Base-by-base conservation (phyloP, 2,888 invertebrate species). In the Ichneumoninae sp. region DNA sequence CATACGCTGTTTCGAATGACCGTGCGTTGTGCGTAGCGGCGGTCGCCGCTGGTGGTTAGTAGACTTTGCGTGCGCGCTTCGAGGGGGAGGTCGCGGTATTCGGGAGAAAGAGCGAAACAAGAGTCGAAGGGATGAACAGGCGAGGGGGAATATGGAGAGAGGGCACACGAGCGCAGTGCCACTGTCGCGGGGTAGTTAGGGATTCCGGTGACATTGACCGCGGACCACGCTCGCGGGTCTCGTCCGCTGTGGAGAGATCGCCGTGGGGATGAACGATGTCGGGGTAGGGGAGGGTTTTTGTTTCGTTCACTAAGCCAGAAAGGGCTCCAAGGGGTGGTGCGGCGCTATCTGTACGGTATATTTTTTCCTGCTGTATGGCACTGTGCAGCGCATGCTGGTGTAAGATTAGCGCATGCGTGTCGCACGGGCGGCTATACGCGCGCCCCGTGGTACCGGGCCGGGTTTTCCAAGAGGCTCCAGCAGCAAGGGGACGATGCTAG, bases 141-240 rank as follows among this genome's bases (percentile, higher is more conserved):
- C 40, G 74, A 57, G 50, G 62, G 75, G 52, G 75, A 62, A 30
- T 36, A n/a, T 30, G 30, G 57, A 52, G 54, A 36, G 72, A 44
- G 22, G 13, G 60, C 44, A 66, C 30, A 54, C n/a, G 54, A 52
- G 30, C 52, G 71, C 66, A 54, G 71, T 54, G 66, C 30, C 66
- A 78, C 19, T 60, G 47, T 36, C 68, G 75, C 70, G 70, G 33
- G 50, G 62, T 76, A 75, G 77, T 79, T 76, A 80, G 83, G 81
- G 85, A 81, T 80, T 82, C 81, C 74, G 83, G 83, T 87, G 87
- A 87, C 87, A 87, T 87, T 87, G 87, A 87, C 87, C 87, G 87
- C 87, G 86, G 80, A 81, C 82, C 75, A 79, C 74, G 85, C 83
- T 83, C 70, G 47, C 75, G 80, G 33, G 74, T 54, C 68, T 54